These are phyloP conservation scores for Brachionus calyciflorus DNA, from an alignment of 1,140 invertebrate species.

Conservation along the genomic window DNA sequence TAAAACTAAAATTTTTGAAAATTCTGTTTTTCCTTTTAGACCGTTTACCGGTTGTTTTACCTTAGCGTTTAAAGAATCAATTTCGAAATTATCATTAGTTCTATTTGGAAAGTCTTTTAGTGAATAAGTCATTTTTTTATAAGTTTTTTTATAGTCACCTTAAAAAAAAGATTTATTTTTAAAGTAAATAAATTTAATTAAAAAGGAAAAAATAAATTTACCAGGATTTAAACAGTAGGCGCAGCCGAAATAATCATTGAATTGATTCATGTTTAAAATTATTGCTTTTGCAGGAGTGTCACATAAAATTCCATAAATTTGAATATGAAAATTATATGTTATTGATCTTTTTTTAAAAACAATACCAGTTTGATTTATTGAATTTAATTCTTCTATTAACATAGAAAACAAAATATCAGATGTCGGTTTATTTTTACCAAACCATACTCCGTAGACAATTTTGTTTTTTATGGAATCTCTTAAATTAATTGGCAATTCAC, in stretches of 20 bases:
- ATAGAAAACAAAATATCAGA: conserved; percentile 2
- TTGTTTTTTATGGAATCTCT: too few relatives aligned
- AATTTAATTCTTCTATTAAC: background rate
- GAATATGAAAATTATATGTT: background rate
- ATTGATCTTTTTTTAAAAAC: background rate
- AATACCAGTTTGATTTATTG: background rate
- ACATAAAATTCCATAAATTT: too few relatives aligned
- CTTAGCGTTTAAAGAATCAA: background rate
- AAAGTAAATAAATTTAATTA: background rate
- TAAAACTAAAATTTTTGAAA: background rate
- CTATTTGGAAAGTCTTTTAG: background rate
- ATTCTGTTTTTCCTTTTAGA: background rate
- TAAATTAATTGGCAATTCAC: too few relatives aligned
- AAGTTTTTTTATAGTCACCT: background rate
- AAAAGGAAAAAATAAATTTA: background rate
- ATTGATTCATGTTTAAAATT: too few relatives aligned
- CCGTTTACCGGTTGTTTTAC: background rate
- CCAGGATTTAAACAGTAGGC: conserved; percentile 16
- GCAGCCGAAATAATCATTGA: background rate
- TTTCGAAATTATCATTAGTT: background rate
- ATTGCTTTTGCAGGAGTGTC: too few relatives aligned
- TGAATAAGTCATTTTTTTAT: conserved; percentile 30
- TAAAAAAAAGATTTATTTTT: background rate
- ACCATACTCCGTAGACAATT: background rate
- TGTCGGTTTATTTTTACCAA: background rate